Evolutionary conservation across 2,113 vertebrate genomes (phyloP).

Genomic region (Halcyon senegalensis): DNA sequence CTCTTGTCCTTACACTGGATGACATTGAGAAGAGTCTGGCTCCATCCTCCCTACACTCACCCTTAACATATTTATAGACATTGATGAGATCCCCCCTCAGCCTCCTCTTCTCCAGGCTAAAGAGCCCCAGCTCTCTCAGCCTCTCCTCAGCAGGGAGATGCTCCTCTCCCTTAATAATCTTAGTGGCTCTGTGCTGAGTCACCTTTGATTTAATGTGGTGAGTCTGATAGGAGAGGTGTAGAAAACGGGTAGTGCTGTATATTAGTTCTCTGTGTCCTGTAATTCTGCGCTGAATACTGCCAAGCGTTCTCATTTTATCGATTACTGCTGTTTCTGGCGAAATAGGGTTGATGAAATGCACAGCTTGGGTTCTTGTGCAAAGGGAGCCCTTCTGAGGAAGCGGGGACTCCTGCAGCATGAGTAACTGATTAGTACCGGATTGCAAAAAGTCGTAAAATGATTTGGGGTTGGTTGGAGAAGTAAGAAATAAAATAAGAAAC

Average conservation of each 20-base stretch:
- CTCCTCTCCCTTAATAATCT: too few species aligned
- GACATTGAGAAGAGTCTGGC: too few species aligned
- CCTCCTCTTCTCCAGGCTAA: too few species aligned
- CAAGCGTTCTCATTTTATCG: background rate
- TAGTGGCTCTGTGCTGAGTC: too few species aligned
- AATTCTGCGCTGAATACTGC: background rate
- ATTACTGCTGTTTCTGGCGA: background rate
- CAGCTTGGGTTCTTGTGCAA: background rate
- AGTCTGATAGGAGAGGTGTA: background rate
- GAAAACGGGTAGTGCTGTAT: background rate
- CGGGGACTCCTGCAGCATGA: slow-evolving; percentile 27
- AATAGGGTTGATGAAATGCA: background rate
- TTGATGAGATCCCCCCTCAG: too few species aligned
- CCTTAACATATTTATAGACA: too few species aligned
- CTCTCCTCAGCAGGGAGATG: too few species aligned
- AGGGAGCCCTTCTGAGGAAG: slow-evolving; percentile 3
- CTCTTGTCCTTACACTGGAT: too few species aligned
- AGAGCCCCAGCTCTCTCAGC: too few species aligned
- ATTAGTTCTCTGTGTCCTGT: background rate
- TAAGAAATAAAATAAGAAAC: slow-evolving; percentile 24
- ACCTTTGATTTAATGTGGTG: background rate
- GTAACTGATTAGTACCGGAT: slow-evolving; percentile 11
- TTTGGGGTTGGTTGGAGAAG: background rate
- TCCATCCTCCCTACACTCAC: too few species aligned
- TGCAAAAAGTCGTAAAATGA: background rate